These are phyloP conservation scores for Gobius niger DNA, from an alignment of 2,113 vertebrate genomes.

Conservation along the genomic window DNA sequence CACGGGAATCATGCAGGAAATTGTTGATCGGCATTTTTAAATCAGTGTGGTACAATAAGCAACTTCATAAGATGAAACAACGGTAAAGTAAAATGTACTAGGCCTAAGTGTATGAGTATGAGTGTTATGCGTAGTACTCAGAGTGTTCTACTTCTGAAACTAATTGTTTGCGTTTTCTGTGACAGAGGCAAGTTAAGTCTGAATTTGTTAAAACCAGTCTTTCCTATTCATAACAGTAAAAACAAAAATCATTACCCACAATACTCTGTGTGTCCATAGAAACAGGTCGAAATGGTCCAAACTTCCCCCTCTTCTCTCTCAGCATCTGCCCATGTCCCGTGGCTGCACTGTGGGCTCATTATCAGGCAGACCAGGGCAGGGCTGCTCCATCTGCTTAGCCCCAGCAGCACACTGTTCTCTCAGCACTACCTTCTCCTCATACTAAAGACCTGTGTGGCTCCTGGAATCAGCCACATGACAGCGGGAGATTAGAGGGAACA, in stretches of 20 bases:
- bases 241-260: no score
- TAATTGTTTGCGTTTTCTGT: no score
- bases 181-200: no score
- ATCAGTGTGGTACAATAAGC: no score
- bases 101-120: no score
- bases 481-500: constrained; percentile 1
- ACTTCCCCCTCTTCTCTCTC: background rate
- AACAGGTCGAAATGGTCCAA: constrained; percentile 15
- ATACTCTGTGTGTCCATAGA: background rate
- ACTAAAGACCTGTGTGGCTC: constrained; percentile 12
- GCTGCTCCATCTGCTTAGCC: constrained; percentile 61
- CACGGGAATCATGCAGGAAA: background rate
- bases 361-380: constrained; percentile 42
- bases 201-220: no score
- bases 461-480: background rate
- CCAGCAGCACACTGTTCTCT: constrained; percentile 23
- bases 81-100: no score
- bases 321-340: constrained; percentile 60
- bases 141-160: no score
- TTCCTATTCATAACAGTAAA: no score
- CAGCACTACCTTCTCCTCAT: constrained; percentile 13
- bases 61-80: no score
- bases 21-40: background rate
- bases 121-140: no score
- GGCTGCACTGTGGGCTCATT: constrained; percentile 50